Conservation (phyloP, 2,888 invertebrate species). For the Ochropleura plecta region DNA sequence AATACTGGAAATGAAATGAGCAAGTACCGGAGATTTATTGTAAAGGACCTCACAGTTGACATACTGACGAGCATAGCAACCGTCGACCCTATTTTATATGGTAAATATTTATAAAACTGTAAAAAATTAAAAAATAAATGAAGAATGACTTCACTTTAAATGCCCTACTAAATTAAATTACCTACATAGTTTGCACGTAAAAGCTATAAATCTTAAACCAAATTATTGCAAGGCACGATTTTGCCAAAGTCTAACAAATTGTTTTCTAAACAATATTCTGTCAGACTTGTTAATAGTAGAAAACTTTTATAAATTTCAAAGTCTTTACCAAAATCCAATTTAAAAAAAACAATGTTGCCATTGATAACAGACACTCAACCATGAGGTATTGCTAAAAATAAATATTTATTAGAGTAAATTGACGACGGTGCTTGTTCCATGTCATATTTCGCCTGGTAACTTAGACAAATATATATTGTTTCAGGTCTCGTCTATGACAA, state of each 20-base stretch:
- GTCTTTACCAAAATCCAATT: conserved; percentile 25
- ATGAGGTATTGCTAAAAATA: conserved; percentile 25
- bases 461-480: conserved; percentile 9
- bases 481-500: conserved; percentile 12
- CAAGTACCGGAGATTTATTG: too few relatives aligned
- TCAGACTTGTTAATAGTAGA: conserved; percentile 26
- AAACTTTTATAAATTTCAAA: conserved; percentile 29
- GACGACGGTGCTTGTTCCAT: conserved; percentile 31
- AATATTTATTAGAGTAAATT: conserved; percentile 11
- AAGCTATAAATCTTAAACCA: conserved; percentile 2
- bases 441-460: conserved; percentile 31
- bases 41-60: too few relatives aligned
- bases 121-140: too few relatives aligned
- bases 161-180: neutral
- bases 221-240: conserved; percentile 13
- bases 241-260: conserved; percentile 14
- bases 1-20: too few relatives aligned
- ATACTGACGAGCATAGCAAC: too few relatives aligned
- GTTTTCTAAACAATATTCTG: conserved; percentile 17
- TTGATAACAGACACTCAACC: conserved; percentile 22
- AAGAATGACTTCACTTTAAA: too few relatives aligned
- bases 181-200: neutral
- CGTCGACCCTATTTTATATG: too few relatives aligned
- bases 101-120: too few relatives aligned
- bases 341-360: neutral